A percentile compares a stretch with the other conserved stretches of the same genome.
These are phyloP conservation scores for Didymodactylos carnosus DNA, from an alignment of 2,888 invertebrate genomes.

Conservation along the genomic window DNA sequence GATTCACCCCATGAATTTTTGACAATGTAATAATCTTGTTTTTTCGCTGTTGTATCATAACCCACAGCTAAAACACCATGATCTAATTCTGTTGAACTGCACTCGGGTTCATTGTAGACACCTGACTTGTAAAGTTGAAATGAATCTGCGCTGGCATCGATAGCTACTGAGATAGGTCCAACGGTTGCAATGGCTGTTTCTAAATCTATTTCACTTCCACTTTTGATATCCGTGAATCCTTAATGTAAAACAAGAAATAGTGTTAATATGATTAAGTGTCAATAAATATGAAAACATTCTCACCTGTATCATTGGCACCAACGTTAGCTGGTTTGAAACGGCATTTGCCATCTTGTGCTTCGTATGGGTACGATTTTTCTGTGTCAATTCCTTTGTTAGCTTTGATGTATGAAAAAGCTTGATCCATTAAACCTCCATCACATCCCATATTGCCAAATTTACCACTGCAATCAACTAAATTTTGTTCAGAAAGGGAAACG, in stretches of 20 bases:
- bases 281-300: no score
- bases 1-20: constrained; percentile 43
- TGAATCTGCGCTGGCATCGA: constrained; percentile 15
- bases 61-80: constrained; percentile 17
- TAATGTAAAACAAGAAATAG: background rate
- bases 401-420: constrained; percentile 16
- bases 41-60: constrained; percentile 16
- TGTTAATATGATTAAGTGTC: no score
- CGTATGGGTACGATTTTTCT: constrained; percentile 21
- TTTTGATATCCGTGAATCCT: constrained; percentile 16
- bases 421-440: constrained; percentile 45
- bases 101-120: constrained; percentile 17
- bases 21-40: constrained; percentile 17
- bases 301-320: constrained; percentile 16
- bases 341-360: constrained; percentile 9
- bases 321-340: constrained; percentile 14
- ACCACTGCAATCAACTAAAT: constrained; percentile 65
- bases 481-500: constrained; percentile 71
- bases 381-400: constrained; percentile 21
- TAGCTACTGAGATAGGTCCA: constrained; percentile 16
- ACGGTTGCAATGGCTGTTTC: constrained; percentile 16
- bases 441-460: constrained; percentile 63
- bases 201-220: constrained; percentile 17
- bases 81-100: constrained; percentile 8
- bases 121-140: constrained; percentile 17